Percentiles rank a stretch among this genome's conserved stretches.
These are phyloP conservation scores for Chionodraco myersi DNA, from an alignment of 2,113 vertebrate species.

Conservation along the genomic window DNA sequence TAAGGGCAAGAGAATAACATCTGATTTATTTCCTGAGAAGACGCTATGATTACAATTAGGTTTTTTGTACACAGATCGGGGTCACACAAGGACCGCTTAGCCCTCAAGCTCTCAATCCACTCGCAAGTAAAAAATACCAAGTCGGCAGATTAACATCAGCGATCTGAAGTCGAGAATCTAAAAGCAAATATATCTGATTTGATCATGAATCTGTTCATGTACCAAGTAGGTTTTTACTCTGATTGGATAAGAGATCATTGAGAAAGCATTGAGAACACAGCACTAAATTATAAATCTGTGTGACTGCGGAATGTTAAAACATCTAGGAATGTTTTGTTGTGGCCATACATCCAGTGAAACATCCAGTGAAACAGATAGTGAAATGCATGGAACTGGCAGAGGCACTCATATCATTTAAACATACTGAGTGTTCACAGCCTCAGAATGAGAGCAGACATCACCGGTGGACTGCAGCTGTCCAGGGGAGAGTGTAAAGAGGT, in stretches of 20 bases:
- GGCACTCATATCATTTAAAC: background rate
- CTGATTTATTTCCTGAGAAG: slow-evolving; percentile 42
- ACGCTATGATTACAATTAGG: slow-evolving; percentile 12
- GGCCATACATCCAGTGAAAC: background rate
- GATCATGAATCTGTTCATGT: background rate
- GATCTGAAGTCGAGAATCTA: background rate
- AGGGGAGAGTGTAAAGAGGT: slow-evolving; percentile 23
- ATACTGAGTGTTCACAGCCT: background rate
- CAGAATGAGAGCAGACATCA: background rate
- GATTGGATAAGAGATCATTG: background rate
- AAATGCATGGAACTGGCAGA: background rate
- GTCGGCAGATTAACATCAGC: background rate
- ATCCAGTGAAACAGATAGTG: background rate
- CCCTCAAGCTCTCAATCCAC: slow-evolving; percentile 21
- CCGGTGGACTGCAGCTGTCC: slow-evolving; percentile 45
- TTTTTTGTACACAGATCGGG: slow-evolving; percentile 22
- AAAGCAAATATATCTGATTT: background rate
- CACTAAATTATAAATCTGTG: background rate
- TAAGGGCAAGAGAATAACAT: slow-evolving; percentile 70
- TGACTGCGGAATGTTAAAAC: background rate
- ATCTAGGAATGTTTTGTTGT: slow-evolving; percentile 2
- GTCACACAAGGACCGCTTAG: slow-evolving; percentile 24
- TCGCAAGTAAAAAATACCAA: background rate
- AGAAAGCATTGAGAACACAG: background rate
- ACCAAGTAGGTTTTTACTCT: background rate